Base-by-base conservation (phyloP, 2,797 vertebrate genomes). In the Amblyopsis hoosieri region DNA sequence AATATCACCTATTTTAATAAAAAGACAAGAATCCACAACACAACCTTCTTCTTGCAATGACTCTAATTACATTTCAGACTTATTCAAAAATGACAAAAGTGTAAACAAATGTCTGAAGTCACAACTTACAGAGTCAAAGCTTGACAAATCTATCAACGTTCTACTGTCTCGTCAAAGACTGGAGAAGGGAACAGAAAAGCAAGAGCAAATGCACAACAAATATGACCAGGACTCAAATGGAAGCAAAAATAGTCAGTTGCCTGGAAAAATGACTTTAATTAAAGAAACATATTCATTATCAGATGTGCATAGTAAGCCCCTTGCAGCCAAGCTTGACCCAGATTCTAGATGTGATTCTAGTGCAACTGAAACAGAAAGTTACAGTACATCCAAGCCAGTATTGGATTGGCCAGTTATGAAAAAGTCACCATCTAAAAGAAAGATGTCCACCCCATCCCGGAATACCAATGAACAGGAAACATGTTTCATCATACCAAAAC, bases 381-480 rank as follows among this genome's bases (percentile, higher is more conserved):
- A 77, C 50, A 82, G 69, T 81, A 82, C 90, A 84, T 81, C 84
- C 47, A 82, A 72, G 51, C 42, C 74, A 7, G 75, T 49, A 10
- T 17, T 71, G 64, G 91, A 92, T 82, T 92, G 92, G 84, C 86
- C 83, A 73, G 14, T 74, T 23, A 1, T 86, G n/a, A 90, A 81
- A 71, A 93, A 92, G 76, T 91, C 88, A 3, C 89, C 87, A 0
- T 93, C 91, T 45, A 94, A 94, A 84, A 81, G 92, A 48, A 94
- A 94, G 85, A 92, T 92, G 90, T 91, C 90, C 29, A 92, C 94
- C 75, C 94, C 94, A 69, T 98, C 92, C 89, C 96, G 96, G 76
- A 95, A 96, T 93, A 95, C 95, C 76, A 93, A 94, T 57, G 95
- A 97, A 79, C 95, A 98, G 90, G 95, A 95, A 85, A 95, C 96